Conservation (phyloP, 64 coral and sea anemone genomes). For the Orbicella faveolata region DNA sequence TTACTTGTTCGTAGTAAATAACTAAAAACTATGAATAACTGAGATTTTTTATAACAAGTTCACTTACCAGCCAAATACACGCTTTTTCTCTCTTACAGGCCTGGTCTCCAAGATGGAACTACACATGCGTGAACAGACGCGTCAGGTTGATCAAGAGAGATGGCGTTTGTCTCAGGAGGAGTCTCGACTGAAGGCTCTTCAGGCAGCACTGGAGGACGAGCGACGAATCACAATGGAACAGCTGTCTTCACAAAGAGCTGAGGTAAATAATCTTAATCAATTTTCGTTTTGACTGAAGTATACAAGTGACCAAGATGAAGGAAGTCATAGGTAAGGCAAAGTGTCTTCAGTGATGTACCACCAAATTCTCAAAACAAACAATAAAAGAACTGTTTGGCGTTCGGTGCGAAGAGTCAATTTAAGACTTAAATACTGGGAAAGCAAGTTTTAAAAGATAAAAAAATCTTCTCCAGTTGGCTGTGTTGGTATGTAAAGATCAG, state of each 20-base stretch:
- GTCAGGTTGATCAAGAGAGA: constrained; percentile 90
- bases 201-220: constrained; percentile 80
- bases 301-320: neutral
- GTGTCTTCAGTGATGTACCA: neutral
- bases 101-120: constrained; percentile 92
- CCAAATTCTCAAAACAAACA: neutral
- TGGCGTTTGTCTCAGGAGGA: constrained; percentile 87
- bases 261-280: neutral
- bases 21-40: neutral
- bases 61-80: no score
- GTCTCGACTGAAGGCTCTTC: constrained; percentile 74
- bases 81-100: constrained; percentile 26
- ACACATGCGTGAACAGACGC: constrained; percentile 87
- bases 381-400: neutral
- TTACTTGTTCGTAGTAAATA: neutral
- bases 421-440: neutral
- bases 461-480: no score
- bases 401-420: neutral
- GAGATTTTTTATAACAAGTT: neutral
- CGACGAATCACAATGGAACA: constrained; percentile 95
- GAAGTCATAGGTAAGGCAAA: neutral
- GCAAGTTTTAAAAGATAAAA: no score
- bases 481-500: no score
- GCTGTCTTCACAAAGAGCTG: constrained; percentile 74
- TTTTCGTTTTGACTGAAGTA: neutral